Evolutionary conservation across 2,888 invertebrate genomes (phyloP).

Genomic region (Reticulitermes lucifugus): DNA sequence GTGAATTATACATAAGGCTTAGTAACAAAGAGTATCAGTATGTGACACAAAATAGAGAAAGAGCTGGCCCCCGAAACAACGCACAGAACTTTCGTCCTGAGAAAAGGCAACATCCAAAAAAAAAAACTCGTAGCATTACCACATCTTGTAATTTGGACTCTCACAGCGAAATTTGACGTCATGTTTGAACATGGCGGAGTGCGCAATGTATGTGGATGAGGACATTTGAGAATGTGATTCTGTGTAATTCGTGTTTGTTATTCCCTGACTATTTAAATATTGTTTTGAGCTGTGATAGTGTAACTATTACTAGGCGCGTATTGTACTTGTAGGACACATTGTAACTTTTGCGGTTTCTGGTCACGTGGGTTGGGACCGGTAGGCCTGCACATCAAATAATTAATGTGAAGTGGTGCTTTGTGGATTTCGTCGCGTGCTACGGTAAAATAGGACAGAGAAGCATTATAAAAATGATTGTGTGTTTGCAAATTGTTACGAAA

Average conservation of each 20-base stretch:
- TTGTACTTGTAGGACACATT: background rate
- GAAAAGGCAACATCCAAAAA: too few relatives aligned
- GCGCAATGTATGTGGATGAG: background rate
- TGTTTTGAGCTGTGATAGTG: background rate
- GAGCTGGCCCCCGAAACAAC: too few relatives aligned
- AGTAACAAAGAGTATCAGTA: too few relatives aligned
- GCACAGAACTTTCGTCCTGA: too few relatives aligned
- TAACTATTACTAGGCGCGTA: background rate
- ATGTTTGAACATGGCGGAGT: background rate
- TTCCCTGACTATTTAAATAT: background rate
- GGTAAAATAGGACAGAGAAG: background rate
- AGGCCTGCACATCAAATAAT: too few relatives aligned
- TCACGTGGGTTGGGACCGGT: background rate
- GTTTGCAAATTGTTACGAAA: slow-evolving; percentile 36
- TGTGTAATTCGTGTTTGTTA: background rate
- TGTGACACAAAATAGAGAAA: too few relatives aligned
- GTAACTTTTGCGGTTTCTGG: background rate
- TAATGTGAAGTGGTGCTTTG: background rate
- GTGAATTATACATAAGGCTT: too few relatives aligned
- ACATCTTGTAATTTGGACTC: background rate
- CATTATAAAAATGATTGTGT: slow-evolving; percentile 44
- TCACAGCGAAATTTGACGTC: background rate
- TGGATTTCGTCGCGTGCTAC: background rate
- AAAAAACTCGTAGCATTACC: too few relatives aligned
- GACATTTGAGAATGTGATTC: background rate